Evolutionary conservation across 2,888 invertebrate species (phyloP), one percentile per base, ranked within the genome.

Genomic region (Drosophila rellima): DNA sequence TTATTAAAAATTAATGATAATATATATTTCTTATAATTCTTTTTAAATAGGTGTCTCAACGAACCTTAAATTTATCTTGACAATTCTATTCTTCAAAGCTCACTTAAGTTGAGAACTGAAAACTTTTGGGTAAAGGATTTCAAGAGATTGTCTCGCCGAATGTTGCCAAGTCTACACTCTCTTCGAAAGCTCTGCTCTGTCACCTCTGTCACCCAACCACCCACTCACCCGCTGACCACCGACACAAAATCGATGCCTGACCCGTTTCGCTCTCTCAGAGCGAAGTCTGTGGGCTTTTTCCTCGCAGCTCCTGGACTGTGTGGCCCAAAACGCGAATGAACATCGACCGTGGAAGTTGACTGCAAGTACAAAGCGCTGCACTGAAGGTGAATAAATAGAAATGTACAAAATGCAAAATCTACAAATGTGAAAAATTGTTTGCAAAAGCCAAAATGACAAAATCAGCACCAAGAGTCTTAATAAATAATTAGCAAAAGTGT

Each of bases 341-440:
- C 91, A 91, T 91, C 91, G 91, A 89, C 91, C 91, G 91, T 91
- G 91, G 90, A 89, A 91, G 91, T 91, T 91, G 91, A 84, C 85
- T 90, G 82, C 89, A 82, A 85, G 69, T 85, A 81, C 80, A 70
- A 80, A 83, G 79, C 89, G 87, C 91, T 87, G 90, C 85, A 83
- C 82, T 86, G 76, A 88, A 84, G 81, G 90, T 87, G 90, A 87
- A 81, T 79, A 61, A 74, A 72, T 64, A 70, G 52, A 50, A 60
- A 50, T 52, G 10, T 56, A 35, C 29, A 56, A 39, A 48, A 54
- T n/a, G 39, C 18, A 69, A 44, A 77, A 68, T 26, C 68, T 57
- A 61, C 67, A 55, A 68, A 26, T 61, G 26, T 42, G 26, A 55
- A 47, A 39, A 63, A 68, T 48, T 23, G 40, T 47, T 47, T 66